phyloP scores from a whole-genome alignment of 1,140 invertebrate species.

The Drosophila azteca region DNA sequence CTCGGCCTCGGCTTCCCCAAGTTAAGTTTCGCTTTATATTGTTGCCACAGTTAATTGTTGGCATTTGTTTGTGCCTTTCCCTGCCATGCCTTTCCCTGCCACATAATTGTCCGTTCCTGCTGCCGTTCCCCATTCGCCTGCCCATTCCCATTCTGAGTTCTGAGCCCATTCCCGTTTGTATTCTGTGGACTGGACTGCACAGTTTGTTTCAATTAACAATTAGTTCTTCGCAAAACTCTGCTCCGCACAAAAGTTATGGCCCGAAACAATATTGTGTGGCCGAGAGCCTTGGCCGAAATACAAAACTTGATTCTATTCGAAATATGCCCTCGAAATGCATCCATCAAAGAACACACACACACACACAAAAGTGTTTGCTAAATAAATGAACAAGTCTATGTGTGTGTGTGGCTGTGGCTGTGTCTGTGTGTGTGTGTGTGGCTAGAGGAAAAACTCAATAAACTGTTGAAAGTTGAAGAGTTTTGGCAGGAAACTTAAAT shows the following conservation, averaged over 20 bases:
- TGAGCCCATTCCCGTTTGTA: neutral
- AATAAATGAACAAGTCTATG: constrained; percentile 25
- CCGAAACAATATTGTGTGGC: constrained; percentile 51
- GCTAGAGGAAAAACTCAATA: constrained; percentile 26
- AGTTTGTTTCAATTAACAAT: constrained; percentile 79
- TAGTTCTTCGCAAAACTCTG: constrained; percentile 58
- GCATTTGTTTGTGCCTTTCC: constrained; percentile 59
- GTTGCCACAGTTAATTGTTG: constrained; percentile 75
- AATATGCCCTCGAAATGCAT: no score
- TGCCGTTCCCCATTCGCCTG: neutral
- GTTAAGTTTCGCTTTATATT: constrained; percentile 57
- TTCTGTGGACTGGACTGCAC: constrained; percentile 14
- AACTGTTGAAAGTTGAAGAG: constrained; percentile 29
- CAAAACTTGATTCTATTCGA: constrained; percentile 8
- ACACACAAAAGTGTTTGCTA: constrained; percentile 6
- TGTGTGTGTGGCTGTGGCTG: neutral
- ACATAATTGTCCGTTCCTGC: constrained; percentile 32
- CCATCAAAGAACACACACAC: no score
- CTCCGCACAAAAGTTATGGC: constrained; percentile 39
- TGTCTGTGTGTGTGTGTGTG: neutral
- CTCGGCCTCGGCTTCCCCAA: constrained; percentile 23
- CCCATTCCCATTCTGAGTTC: neutral
- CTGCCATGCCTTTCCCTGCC: constrained; percentile 6
- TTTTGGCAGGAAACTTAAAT: constrained; percentile 22
- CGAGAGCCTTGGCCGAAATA: constrained; percentile 18